Conservation (phyloP, 2,113 vertebrate genomes). For the Lethenteron reissneri region DNA sequence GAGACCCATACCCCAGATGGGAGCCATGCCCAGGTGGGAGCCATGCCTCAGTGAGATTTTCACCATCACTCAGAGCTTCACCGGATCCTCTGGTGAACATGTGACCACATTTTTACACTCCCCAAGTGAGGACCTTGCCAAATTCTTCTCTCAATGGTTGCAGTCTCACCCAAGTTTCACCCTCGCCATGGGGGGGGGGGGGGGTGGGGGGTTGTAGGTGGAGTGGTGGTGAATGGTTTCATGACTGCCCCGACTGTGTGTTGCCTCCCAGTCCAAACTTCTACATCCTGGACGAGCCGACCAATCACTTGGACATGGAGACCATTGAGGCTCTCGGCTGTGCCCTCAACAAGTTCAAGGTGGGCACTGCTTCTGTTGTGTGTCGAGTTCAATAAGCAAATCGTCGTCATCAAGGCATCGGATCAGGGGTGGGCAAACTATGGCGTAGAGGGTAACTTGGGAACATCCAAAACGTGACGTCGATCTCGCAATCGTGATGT, state of each 20-base stretch:
- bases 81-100: no score
- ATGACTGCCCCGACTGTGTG: not conserved
- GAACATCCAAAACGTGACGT: no score
- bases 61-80: no score
- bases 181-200: not conserved
- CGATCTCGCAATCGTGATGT: no score
- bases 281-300: conserved; percentile 87
- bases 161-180: no score
- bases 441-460: not conserved
- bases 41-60: no score
- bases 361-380: conserved; percentile 13
- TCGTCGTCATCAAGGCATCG: not conserved
- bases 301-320: conserved; percentile 97
- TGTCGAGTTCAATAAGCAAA: not conserved
- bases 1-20: no score
- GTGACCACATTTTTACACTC: no score
- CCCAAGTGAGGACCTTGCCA: no score
- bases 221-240: not conserved
- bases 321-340: conserved; percentile 77
- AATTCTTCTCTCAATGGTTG: accelerated
- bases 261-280: conserved; percentile 59
- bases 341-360: conserved; percentile 62
- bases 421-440: not conserved
- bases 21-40: no score
- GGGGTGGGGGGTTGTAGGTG: not conserved